Evolutionary conservation across 2,888 invertebrate species (phyloP), one percentile per base, ranked within the genome.

Genomic region (Amiota communis): DNA sequence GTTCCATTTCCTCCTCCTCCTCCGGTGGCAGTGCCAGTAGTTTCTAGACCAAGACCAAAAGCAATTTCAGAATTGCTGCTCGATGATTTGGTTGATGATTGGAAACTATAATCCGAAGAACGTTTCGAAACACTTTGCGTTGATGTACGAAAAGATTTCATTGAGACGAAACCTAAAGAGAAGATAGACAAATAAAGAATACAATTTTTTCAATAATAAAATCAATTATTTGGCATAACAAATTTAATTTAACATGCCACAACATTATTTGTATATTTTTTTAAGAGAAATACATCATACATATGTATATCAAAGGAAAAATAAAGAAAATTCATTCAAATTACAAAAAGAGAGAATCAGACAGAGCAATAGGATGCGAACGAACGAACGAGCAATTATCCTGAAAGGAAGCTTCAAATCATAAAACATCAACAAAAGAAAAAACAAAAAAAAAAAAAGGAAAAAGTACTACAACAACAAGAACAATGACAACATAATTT

Each of bases 81-180:
- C 23, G 88, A 85, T 8, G 82, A 88, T 68, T 87, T 87, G 0
- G 86, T 84, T 48, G 87, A 87, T 9, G 89, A 88, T 78, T 88
- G 87, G 69, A 87, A 85, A 83, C 92, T 93, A 84, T 92, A 92
- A 78, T 93, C 92, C 3, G 93, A 93, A 74, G 92, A 92, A 75
- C 92, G 90, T 79, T 93, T 90, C 11, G 89, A 93, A 49, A 93
- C 92, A 84, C 92, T 92, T 84, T 92, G 92, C n/a, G 91, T 91
- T 64, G 93, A 93, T 65, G 92, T 93, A 72, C 93, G 91, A 79
- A 92, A 91, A 59, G 92, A 93, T 79, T 92, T 91, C 90, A 92
- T 91, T 20, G 93, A 93, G 71, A 92, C 91, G 84, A 93, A 93
- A 79, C 93, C 93, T 78, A 91, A 91, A 76, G 3, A 13, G 53